These are phyloP conservation scores for Megalops atlanticus DNA, from an alignment of 2,113 vertebrate genomes.

Conservation along the genomic window DNA sequence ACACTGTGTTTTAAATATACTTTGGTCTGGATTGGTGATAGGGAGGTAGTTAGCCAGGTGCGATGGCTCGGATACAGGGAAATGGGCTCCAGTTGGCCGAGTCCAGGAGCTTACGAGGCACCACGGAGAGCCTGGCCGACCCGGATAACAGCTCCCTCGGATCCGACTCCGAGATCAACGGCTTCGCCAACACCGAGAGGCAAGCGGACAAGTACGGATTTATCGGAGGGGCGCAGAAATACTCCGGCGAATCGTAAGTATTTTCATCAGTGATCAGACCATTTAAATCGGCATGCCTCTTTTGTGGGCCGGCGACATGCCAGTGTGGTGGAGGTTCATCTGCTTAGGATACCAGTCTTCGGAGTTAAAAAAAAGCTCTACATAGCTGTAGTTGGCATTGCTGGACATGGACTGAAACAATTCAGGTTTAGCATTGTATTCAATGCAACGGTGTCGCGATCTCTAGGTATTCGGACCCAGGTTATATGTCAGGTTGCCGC, in stretches of 20 bases:
- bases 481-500: too few species aligned
- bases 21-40: too few species aligned
- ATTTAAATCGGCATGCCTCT: not conserved
- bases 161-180: conserved; percentile 74
- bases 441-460: too few species aligned
- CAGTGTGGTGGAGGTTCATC: too few species aligned
- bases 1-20: too few species aligned
- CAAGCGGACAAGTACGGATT: conserved; percentile 90
- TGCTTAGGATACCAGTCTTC: too few species aligned
- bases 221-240: conserved; percentile 81
- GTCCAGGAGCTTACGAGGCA: conserved; percentile 56
- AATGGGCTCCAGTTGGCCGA: conserved; percentile 69
- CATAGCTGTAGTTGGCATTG: too few species aligned
- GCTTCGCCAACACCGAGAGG: conserved; percentile 64
- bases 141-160: conserved; percentile 64
- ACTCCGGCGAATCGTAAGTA: conserved; percentile 68
- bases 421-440: too few species aligned
- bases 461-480: too few species aligned
- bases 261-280: not conserved
- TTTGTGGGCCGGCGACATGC: too few species aligned
- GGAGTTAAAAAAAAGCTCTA: too few species aligned
- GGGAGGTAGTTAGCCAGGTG: not conserved
- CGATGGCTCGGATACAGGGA: conserved; percentile 35
- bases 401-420: too few species aligned
- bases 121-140: conserved; percentile 68